These are phyloP conservation scores for Pterocles gutturalis DNA, from an alignment of 2,113 vertebrate genomes.

Conservation along the genomic window DNA sequence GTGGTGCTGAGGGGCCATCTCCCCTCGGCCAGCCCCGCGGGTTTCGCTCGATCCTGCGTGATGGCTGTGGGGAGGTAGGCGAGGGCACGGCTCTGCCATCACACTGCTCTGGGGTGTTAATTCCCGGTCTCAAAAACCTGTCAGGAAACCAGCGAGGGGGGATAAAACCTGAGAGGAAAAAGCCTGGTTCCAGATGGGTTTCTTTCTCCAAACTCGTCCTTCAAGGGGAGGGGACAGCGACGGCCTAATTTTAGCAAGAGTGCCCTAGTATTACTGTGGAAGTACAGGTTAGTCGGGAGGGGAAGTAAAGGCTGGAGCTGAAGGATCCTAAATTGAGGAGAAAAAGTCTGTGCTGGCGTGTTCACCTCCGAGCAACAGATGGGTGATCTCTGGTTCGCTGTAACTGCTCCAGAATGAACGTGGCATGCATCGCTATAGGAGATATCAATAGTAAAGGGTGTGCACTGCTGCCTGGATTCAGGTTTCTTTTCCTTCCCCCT, in stretches of 20 bases:
- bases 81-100: not conserved
- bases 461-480: not conserved
- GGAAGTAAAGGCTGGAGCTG: not conserved
- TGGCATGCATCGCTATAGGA: fast-evolving
- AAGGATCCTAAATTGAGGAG: not conserved
- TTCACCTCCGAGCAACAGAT: not conserved
- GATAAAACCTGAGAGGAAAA: not conserved
- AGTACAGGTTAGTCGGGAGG: not conserved
- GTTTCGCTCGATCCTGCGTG: not conserved
- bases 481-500: not conserved
- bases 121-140: not conserved
- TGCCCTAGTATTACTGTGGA: not conserved
- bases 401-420: fast-evolving
- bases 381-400: not conserved
- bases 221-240: not conserved
- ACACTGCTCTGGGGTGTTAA: fast-evolving
- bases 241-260: conserved; percentile 10
- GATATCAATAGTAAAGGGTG: not conserved
- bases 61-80: not conserved
- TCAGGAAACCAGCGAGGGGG: not conserved
- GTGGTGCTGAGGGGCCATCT: not conserved
- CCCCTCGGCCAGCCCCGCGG: too few species aligned
- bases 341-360: not conserved
- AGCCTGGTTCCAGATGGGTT: not conserved
- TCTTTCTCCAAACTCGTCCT: not conserved